Evolutionary conservation across 2,113 vertebrate species (phyloP), one percentile per base, ranked within the genome.

Genomic region (Eptatretus burgeri): DNA sequence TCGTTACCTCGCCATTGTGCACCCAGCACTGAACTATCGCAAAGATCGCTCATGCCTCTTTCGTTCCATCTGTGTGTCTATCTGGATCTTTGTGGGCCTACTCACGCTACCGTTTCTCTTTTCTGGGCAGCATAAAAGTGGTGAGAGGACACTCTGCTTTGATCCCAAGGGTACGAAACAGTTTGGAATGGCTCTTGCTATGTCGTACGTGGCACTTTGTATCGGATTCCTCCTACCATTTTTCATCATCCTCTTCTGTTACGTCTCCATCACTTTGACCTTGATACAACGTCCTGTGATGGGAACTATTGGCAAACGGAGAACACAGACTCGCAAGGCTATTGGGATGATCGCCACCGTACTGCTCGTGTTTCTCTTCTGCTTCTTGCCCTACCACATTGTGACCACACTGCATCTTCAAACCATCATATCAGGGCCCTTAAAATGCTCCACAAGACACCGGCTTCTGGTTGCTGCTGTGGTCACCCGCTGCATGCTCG

Each of bases 71-170:
- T 93, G 80, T 2, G 0, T 64, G 0, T 67, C 70, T 52, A 77
- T 95, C 70, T 96, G 91, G 91, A 63, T 83, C 52, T 85, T 93
- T 13, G 85, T 87, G 52, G 83, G 76, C 13, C 8, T 81, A 51
- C 74, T 70, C 1, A 81, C 79, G 2, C 72, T 78, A 11, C 86
- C 91, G 13, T 91, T 95, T 66, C 74, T 98, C 65, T 65, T 71
- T 5, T 67, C 69, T 0, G 80, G 79, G 1, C 66, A 80, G 0
- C 65, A 77, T 16, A 0, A 2, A 2, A 17, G n/a, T 2, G 20
- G 66, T 64, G 85, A 88, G 66, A 84, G 81, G 72, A 86, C 79
- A 66, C 93, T 88, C 72, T 98, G 91, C 70, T 89, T 93, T 1
- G 88, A 98, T 50, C 27, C 27, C 27, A 41, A 41, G 27, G 27